Percentiles rank a stretch among this genome's conserved stretches.
phyloP scores from a whole-genome alignment of 2,113 vertebrate genomes.

The Neodon shergylaensis region DNA sequence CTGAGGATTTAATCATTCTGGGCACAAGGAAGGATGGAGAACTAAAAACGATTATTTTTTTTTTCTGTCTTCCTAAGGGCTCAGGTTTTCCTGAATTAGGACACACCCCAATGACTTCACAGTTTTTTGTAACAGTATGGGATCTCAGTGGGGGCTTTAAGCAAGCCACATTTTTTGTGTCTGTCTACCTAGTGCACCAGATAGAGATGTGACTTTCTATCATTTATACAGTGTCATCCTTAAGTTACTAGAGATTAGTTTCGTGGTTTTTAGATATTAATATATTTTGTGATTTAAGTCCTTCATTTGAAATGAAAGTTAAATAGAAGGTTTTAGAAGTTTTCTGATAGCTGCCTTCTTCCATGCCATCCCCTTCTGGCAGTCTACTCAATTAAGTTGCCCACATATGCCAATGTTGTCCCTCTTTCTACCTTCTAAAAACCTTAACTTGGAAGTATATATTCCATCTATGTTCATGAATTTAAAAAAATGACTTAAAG shows the following conservation, averaged over 20 bases:
- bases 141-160: not conserved
- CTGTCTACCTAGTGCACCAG: not conserved
- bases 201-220: not conserved
- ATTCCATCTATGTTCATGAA: not conserved
- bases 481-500: not conserved
- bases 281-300: conserved; percentile 1
- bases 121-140: too few species aligned
- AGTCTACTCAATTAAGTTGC: not conserved
- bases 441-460: not conserved
- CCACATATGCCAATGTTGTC: not conserved
- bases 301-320: not conserved
- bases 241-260: not conserved
- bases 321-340: not conserved
- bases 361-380: too few species aligned
- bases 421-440: not conserved
- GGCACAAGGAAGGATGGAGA: not conserved
- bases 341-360: not conserved
- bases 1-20: not conserved
- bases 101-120: not conserved
- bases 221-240: not conserved
- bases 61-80: not conserved
- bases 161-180: not conserved
- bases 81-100: not conserved
- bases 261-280: not conserved
- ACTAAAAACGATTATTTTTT: not conserved